phyloP scores from a whole-genome alignment of 2,113 vertebrate genomes.

The Limnothrissa miodon region DNA sequence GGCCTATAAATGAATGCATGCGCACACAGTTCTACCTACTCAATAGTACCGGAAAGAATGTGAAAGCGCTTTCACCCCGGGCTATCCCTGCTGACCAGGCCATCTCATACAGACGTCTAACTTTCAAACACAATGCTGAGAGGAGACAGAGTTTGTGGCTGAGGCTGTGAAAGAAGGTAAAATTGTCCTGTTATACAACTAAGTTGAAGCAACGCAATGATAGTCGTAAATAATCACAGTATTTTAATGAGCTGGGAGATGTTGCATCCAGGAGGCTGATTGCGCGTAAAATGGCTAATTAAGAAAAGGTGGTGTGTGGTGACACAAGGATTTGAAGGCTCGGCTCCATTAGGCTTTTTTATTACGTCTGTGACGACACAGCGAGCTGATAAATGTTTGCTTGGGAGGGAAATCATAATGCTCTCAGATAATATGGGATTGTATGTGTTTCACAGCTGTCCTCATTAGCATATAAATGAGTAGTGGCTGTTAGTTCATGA shows the following conservation, averaged over 20 bases:
- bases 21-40: no score
- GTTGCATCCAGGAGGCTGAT: constrained; percentile 57
- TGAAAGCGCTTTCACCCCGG: no score
- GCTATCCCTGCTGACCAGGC: background rate
- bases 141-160: background rate
- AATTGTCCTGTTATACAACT: background rate
- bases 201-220: background rate
- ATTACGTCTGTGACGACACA: constrained; percentile 57
- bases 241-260: constrained; percentile 60
- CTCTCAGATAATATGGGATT: constrained; percentile 51
- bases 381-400: constrained; percentile 68
- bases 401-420: constrained; percentile 59
- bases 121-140: background rate
- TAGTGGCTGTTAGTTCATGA: constrained; percentile 55
- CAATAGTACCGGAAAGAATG: no score
- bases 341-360: constrained; percentile 56
- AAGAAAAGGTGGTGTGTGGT: constrained; percentile 54
- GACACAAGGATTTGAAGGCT: constrained; percentile 45
- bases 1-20: no score
- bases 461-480: constrained; percentile 70
- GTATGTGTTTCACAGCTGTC: constrained; percentile 45
- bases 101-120: background rate
- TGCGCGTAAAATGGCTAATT: constrained; percentile 57
- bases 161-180: background rate
- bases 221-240: background rate